Evolutionary conservation across 2,888 invertebrate species (phyloP).

Genomic region (Caenorhabditis auriculariae): DNA sequence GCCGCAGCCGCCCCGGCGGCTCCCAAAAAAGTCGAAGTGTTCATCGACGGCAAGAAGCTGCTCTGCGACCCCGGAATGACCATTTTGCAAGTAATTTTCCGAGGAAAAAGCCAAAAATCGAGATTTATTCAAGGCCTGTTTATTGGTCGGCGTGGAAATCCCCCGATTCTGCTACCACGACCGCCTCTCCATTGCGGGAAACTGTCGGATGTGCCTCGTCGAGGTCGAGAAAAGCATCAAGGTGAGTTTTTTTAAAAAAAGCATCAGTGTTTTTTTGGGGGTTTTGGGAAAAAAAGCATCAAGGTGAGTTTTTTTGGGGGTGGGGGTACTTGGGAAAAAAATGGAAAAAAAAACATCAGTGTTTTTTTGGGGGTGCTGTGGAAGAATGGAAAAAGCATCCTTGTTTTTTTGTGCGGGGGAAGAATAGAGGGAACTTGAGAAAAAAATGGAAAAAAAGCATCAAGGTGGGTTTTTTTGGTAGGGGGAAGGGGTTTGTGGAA

Average conservation of each 20-base stretch:
- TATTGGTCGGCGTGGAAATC: constrained; percentile 94
- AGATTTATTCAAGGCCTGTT: constrained; percentile 68
- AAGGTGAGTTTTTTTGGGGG: too few species aligned
- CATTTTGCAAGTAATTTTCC: constrained; percentile 80
- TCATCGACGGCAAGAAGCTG: constrained; percentile 93
- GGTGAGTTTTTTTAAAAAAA: constrained; percentile 62
- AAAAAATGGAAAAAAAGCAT: too few species aligned
- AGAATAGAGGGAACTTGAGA: too few species aligned
- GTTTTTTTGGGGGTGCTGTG: too few species aligned
- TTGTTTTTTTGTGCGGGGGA: too few species aligned
- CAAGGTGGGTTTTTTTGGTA: too few species aligned
- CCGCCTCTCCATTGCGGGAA: constrained; percentile 93
- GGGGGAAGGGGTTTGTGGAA: too few species aligned
- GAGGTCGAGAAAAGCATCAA: constrained; percentile 98
- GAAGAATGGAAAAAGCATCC: too few species aligned
- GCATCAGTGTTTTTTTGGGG: too few species aligned
- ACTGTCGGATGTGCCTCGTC: constrained; percentile 98
- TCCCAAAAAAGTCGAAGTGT: constrained; percentile 71
- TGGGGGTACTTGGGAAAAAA: too few species aligned
- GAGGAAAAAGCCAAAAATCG: constrained; percentile 3
- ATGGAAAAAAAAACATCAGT: too few species aligned
- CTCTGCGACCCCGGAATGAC: constrained; percentile 93
- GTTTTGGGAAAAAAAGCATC: too few species aligned
- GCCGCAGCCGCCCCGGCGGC: constrained; percentile 59
- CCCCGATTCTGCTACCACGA: constrained; percentile 99